Evolutionary conservation across 2,888 invertebrate species (phyloP).

Genomic region (Melanotus villosus): DNA sequence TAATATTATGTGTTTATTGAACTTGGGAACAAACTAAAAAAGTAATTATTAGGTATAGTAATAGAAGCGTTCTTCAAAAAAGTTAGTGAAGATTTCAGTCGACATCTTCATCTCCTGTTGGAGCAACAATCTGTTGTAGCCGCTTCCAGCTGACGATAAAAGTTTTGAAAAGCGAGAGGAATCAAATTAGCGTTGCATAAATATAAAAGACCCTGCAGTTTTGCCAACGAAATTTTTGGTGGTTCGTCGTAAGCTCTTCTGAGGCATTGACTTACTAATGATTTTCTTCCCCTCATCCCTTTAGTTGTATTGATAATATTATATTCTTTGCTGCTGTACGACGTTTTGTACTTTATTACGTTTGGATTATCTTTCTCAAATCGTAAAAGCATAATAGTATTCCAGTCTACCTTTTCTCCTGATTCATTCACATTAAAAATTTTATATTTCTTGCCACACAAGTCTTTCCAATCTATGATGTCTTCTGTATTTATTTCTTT

Average conservation of each 20-base stretch:
- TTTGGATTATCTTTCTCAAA: neutral
- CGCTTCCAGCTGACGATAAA: neutral
- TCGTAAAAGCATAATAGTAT: neutral
- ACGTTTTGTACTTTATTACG: neutral
- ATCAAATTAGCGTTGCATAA: conserved; percentile 1
- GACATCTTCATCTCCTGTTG: conserved; percentile 1
- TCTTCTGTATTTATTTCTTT: too few species aligned
- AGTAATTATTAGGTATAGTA: neutral
- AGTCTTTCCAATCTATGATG: too few species aligned
- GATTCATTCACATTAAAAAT: neutral
- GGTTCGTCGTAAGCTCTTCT: neutral
- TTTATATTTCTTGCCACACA: too few species aligned
- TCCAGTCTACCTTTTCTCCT: conserved; percentile 1
- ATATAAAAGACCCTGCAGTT: neutral
- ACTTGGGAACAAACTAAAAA: neutral
- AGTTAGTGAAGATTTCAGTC: too few species aligned
- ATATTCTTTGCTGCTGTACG: neutral
- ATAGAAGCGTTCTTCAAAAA: neutral
- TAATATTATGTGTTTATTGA: too few species aligned
- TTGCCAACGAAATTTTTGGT: neutral
- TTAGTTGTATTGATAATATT: neutral
- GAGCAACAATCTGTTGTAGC: neutral
- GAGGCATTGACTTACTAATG: neutral
- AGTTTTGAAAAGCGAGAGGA: neutral
- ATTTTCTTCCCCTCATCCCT: neutral